Percentiles rank a stretch among this genome's conserved stretches.
Conservation (phyloP, 2,888 invertebrate species). For the Agrochola lychnidis region DNA sequence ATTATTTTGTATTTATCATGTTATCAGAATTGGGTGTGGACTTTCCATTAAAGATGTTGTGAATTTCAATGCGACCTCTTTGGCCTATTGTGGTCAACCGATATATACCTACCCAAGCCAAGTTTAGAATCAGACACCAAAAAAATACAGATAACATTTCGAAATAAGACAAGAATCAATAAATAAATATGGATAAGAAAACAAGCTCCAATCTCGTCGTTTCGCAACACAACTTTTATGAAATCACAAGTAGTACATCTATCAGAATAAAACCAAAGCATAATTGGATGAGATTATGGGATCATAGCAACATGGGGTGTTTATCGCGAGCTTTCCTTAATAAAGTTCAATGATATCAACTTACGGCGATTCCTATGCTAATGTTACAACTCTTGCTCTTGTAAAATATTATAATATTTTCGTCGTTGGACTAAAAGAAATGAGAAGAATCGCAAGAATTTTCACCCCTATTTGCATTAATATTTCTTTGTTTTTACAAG, state of each 20-base stretch:
- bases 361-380: slow-evolving; percentile 83
- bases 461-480: slow-evolving; percentile 78
- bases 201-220: slow-evolving; percentile 29
- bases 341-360: slow-evolving; percentile 82
- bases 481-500: slow-evolving; percentile 67
- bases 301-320: slow-evolving; percentile 78
- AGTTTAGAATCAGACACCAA: slow-evolving; percentile 10
- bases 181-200: slow-evolving; percentile 28
- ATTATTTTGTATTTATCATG: slow-evolving; percentile 17
- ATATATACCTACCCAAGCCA: slow-evolving; percentile 2
- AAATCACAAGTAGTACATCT: slow-evolving; percentile 45
- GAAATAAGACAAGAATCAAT: slow-evolving; percentile 14
- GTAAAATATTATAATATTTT: slow-evolving; percentile 83
- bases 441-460: slow-evolving; percentile 78
- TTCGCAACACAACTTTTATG: slow-evolving; percentile 48
- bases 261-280: slow-evolving; percentile 69
- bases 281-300: slow-evolving; percentile 70
- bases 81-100: slow-evolving; percentile 8
- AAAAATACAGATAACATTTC: neutral
- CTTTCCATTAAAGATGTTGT: neutral
- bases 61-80: slow-evolving; percentile 35
- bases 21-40: slow-evolving; percentile 13
- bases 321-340: slow-evolving; percentile 80
- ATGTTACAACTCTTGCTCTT: slow-evolving; percentile 85
- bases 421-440: slow-evolving; percentile 74